Conservation (phyloP, 2,888 invertebrate genomes). For the Platycheirus rosarum region DNA sequence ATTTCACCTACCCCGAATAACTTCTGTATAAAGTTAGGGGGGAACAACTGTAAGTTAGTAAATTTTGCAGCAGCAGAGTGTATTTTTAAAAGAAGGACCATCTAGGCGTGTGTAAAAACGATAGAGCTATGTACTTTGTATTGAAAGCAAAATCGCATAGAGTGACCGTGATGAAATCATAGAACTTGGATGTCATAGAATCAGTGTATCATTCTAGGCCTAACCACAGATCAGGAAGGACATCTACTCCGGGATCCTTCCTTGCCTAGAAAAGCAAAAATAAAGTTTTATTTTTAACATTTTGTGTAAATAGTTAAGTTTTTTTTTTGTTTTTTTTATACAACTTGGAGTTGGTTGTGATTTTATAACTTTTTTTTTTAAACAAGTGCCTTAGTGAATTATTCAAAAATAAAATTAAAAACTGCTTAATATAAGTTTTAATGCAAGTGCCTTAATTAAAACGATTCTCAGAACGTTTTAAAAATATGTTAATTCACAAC, state of each 20-base stretch:
- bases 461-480: conserved; percentile 67
- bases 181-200: conserved; percentile 81
- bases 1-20: conserved; percentile 20
- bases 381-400: conserved; percentile 67
- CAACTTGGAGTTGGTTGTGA: conserved; percentile 48
- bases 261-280: conserved; percentile 68
- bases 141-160: conserved; percentile 42
- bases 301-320: conserved; percentile 64
- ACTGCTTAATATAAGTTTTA: conserved; percentile 56
- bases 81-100: conserved; percentile 57
- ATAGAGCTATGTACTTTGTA: conserved; percentile 44
- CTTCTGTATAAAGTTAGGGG: conserved; percentile 33
- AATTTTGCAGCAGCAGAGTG: conserved; percentile 40
- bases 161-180: conserved; percentile 75
- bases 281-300: conserved; percentile 47
- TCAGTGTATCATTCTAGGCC: conserved; percentile 83
- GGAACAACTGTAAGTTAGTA: conserved; percentile 56
- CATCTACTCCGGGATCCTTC: conserved; percentile 76
- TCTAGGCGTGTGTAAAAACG: conserved; percentile 62
- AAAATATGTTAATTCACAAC: conserved; percentile 67
- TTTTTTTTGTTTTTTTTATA: conserved; percentile 26
- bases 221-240: conserved; percentile 83
- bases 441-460: conserved; percentile 65
- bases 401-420: conserved; percentile 31
- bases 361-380: conserved; percentile 28